These are phyloP conservation scores for Charina bottae DNA, from an alignment of 2,113 vertebrate genomes.

Conservation along the genomic window DNA sequence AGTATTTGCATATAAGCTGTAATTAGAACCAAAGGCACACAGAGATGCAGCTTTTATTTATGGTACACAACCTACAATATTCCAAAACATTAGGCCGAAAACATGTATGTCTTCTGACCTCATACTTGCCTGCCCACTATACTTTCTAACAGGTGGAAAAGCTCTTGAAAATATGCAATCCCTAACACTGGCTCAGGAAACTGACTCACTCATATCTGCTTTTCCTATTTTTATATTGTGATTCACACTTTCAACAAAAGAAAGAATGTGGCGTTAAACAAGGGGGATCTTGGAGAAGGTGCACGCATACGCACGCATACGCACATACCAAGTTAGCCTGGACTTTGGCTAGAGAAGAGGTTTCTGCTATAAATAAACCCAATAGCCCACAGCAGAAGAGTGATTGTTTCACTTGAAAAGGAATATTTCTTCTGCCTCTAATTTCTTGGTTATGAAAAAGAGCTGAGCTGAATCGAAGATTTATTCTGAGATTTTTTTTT, in stretches of 20 bases:
- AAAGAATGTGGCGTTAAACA: not conserved
- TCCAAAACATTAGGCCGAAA: not conserved
- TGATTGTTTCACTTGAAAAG: not conserved
- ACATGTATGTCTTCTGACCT: not conserved
- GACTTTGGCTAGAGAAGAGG: not conserved
- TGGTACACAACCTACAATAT: not conserved
- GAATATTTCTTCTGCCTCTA: not conserved
- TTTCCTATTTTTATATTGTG: constrained; percentile 28
- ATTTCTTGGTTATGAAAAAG: not conserved
- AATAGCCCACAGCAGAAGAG: not conserved
- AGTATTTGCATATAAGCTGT: not conserved
- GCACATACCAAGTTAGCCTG: not conserved
- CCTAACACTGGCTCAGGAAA: constrained; percentile 2
- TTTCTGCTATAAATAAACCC: not conserved
- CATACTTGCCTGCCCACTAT: not conserved
- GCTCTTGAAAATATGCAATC: not conserved
- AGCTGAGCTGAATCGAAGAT: constrained; percentile 4
- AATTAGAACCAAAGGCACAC: not conserved
- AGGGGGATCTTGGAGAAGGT: not conserved
- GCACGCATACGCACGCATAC: fast-evolving
- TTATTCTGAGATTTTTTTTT: not conserved
- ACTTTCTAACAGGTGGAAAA: not conserved
- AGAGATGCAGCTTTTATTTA: not conserved
- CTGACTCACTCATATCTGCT: constrained; percentile 9
- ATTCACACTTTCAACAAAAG: constrained; percentile 27